Conservation (phyloP, 2,888 invertebrate genomes). For the Ophion costatus region DNA sequence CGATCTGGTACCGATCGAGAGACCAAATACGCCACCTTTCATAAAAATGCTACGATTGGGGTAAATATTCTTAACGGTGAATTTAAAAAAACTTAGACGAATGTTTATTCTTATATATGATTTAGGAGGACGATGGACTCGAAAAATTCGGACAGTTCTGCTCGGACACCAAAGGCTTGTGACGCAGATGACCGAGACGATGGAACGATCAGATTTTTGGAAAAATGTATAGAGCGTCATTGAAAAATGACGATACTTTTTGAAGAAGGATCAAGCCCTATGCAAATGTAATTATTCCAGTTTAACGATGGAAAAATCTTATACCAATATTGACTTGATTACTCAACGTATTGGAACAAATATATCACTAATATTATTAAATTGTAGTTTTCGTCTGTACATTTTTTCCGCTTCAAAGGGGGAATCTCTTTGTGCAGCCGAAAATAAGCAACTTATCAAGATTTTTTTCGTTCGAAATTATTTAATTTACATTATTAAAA, state of each 20-base stretch:
- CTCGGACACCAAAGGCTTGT: background rate
- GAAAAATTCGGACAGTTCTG: conserved; percentile 25
- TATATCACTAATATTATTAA: too few relatives aligned
- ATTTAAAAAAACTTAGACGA: background rate
- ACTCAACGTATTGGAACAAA: too few relatives aligned
- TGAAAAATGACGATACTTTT: conserved; percentile 14
- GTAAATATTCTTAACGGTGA: conserved; percentile 21
- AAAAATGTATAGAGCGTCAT: conserved; percentile 9
- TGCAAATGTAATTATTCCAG: background rate
- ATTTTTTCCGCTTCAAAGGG: too few relatives aligned
- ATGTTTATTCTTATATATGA: conserved; percentile 11
- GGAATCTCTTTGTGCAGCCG: too few relatives aligned
- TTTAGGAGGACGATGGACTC: conserved; percentile 36
- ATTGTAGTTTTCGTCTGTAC: too few relatives aligned
- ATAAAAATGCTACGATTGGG: conserved; percentile 69
- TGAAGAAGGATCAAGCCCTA: background rate
- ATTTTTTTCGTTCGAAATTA: too few relatives aligned
- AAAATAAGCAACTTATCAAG: too few relatives aligned
- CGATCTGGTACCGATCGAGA: conserved; percentile 85
- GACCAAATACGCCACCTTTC: conserved; percentile 85
- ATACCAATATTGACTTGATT: too few relatives aligned
- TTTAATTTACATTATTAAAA: too few relatives aligned
- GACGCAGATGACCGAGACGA: conserved; percentile 6
- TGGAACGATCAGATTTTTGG: conserved; percentile 28
- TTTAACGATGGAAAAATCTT: too few relatives aligned